phyloP scores from a whole-genome alignment of 2,113 vertebrate species.

The Xenopus borealis region DNA sequence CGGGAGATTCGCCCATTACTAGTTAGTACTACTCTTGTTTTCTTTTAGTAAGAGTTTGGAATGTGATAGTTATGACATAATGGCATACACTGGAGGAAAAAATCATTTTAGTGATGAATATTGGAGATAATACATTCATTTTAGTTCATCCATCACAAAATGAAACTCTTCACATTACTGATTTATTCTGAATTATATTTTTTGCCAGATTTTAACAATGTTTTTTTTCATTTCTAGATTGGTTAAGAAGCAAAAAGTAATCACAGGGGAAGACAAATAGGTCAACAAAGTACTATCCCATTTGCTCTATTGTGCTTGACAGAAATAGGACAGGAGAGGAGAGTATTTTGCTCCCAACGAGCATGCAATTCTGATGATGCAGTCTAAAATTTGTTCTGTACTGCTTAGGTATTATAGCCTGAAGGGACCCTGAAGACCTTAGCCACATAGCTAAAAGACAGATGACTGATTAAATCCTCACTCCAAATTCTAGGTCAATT shows the following conservation, averaged over 20 bases:
- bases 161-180: constrained; percentile 28
- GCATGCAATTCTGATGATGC: constrained; percentile 47
- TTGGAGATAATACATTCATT: constrained; percentile 39
- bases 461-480: constrained; percentile 39
- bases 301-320: constrained; percentile 53
- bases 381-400: constrained; percentile 39
- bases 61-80: constrained; percentile 31
- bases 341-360: constrained; percentile 43
- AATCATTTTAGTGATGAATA: constrained; percentile 36
- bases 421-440: constrained; percentile 42
- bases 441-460: constrained; percentile 37
- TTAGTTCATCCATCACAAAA: constrained; percentile 29
- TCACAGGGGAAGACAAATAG: constrained; percentile 49
- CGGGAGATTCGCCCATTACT: too few species aligned
- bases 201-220: constrained; percentile 42
- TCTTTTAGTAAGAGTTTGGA: constrained; percentile 19
- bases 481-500: constrained; percentile 37
- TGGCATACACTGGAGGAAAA: constrained; percentile 12
- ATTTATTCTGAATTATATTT: constrained; percentile 30
- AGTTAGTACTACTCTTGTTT: constrained; percentile 5
- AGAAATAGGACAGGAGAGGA: constrained; percentile 57
- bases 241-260: constrained; percentile 41
- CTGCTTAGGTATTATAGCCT: constrained; percentile 40
- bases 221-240: constrained; percentile 38
- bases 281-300: constrained; percentile 50